Percentiles rank a stretch among this genome's conserved stretches.
phyloP scores from a whole-genome alignment of 1,140 invertebrate genomes.

The Drosophila nikananu region DNA sequence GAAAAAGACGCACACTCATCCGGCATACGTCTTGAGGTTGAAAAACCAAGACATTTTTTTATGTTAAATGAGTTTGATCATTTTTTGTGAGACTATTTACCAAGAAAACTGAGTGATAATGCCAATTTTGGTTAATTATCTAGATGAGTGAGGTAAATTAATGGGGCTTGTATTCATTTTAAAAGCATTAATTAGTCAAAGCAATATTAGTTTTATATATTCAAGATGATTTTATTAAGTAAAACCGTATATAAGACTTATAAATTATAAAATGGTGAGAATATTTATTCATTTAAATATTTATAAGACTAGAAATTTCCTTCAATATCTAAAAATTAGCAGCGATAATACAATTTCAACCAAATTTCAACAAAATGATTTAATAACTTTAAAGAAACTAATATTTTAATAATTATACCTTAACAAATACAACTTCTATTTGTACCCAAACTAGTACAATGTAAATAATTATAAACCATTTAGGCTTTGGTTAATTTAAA shows the following conservation, averaged over 20 bases:
- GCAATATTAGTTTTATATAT: neutral
- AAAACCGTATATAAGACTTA: no score
- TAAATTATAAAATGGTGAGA: neutral
- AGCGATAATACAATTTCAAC: no score
- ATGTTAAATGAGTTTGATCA: neutral
- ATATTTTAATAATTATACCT: no score
- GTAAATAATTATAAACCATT: neutral
- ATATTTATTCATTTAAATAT: neutral
- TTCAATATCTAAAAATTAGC: neutral
- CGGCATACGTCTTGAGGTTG: neutral
- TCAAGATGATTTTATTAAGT: neutral
- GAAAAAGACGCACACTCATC: conserved; percentile 27
- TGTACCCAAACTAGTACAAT: neutral
- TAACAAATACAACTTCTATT: neutral
- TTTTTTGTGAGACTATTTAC: neutral
- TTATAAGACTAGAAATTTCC: neutral
- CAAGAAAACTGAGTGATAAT: neutral
- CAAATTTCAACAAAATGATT: no score
- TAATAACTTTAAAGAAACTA: neutral
- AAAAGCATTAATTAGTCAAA: neutral
- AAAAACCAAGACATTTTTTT: neutral
- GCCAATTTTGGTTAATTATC: conserved; percentile 10
- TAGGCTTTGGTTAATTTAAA: neutral
- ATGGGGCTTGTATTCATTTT: neutral
- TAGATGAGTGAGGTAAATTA: neutral